These are phyloP conservation scores for Drosophila incognita DNA, from an alignment of 2,888 invertebrate species.

Conservation along the genomic window DNA sequence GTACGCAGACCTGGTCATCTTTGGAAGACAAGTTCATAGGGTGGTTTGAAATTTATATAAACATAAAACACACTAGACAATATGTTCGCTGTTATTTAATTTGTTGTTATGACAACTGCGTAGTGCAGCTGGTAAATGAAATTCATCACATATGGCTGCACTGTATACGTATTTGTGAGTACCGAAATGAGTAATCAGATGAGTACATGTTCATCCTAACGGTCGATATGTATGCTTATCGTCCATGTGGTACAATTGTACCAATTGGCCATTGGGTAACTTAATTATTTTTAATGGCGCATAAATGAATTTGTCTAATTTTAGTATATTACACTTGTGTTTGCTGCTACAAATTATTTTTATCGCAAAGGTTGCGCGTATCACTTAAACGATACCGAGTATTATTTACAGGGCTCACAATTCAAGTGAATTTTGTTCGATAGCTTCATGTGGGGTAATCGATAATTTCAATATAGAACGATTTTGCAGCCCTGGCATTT, in stretches of 20 bases:
- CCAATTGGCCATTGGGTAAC: neutral
- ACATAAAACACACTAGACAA: conserved; percentile 2
- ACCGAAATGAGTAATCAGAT: conserved; percentile 8
- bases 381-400: conserved; percentile 15
- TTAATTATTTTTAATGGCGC: neutral
- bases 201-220: neutral
- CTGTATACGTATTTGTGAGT: neutral
- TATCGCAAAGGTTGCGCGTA: neutral
- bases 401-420: conserved; percentile 18
- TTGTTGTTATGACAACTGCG: conserved; percentile 30
- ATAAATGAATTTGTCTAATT: neutral
- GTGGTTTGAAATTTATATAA: conserved; percentile 4
- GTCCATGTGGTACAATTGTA: neutral
- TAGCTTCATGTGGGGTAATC: conserved; percentile 2
- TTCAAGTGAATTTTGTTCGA: conserved; percentile 6
- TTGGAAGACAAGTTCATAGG: conserved; percentile 5
- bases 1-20: conserved; percentile 60
- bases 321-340: neutral
- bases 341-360: neutral
- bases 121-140: neutral
- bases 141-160: neutral
- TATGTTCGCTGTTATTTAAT: conserved; percentile 8
- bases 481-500: conserved; percentile 49
- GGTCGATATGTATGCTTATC: neutral
- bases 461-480: conserved; percentile 6